phyloP scores from a whole-genome alignment of 2,888 invertebrate species.

The Podabrus alpinus region DNA sequence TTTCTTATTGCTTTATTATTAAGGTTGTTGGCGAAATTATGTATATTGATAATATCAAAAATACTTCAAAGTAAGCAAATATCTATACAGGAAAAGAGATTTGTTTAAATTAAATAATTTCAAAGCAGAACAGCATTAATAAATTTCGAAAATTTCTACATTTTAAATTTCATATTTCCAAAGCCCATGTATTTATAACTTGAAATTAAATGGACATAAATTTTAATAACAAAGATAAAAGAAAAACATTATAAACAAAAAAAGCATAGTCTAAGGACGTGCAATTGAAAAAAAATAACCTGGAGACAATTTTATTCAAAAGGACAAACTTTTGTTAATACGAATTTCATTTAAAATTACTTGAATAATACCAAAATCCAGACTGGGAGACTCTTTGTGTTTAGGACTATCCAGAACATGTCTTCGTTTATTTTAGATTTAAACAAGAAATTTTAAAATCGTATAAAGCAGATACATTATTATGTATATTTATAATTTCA shows the following conservation, averaged over 20 bases:
- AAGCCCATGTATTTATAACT: not conserved
- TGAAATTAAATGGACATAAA: not conserved
- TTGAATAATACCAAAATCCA: not conserved
- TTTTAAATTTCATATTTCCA: not conserved
- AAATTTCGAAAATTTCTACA: not conserved
- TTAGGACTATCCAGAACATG: not conserved
- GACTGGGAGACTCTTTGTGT: not conserved
- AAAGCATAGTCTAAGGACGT: not conserved
- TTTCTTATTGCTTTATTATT: not conserved
- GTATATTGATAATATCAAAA: too few species aligned
- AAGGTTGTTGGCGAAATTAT: not conserved
- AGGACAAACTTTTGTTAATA: not conserved
- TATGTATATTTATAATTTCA: not conserved
- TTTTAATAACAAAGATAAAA: not conserved
- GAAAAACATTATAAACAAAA: not conserved
- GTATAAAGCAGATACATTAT: not conserved
- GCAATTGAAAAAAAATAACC: not conserved
- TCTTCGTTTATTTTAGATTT: not conserved
- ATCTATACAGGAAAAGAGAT: not conserved
- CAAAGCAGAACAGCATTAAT: not conserved
- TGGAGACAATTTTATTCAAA: not conserved
- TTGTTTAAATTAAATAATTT: not conserved
- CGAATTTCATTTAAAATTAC: not conserved
- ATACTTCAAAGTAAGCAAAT: too few species aligned
- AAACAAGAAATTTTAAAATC: not conserved